Conservation (phyloP, 2,888 invertebrate species). For the Crossocerus cetratus region DNA sequence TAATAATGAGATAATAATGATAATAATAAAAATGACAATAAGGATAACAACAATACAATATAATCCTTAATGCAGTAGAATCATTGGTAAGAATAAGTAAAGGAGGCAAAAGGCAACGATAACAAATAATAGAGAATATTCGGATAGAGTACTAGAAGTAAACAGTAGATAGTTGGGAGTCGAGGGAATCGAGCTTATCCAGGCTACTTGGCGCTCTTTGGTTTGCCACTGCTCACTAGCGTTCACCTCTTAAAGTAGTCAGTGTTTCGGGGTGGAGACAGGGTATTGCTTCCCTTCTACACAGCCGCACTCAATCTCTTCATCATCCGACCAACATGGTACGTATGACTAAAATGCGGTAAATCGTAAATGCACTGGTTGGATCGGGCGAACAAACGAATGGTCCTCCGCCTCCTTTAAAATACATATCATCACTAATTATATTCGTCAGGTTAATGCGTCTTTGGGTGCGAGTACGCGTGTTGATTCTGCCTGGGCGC, state of each 20-base stretch:
- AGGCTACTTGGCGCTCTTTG: constrained; percentile 33
- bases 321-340: constrained; percentile 67
- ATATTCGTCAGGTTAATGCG: constrained; percentile 38
- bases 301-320: constrained; percentile 63
- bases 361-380: too few relatives aligned
- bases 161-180: constrained; percentile 51
- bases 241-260: constrained; percentile 27
- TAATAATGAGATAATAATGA: constrained; percentile 26
- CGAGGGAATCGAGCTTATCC: constrained; percentile 43
- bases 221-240: too few relatives aligned
- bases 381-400: constrained; percentile 55
- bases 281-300: constrained; percentile 41
- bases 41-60: constrained; percentile 17
- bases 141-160: constrained; percentile 59
- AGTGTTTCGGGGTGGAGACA: constrained; percentile 62
- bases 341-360: too few relatives aligned
- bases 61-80: constrained; percentile 24
- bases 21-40: constrained; percentile 25
- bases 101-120: constrained; percentile 60
- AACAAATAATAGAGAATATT: constrained; percentile 70
- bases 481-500: constrained; percentile 6
- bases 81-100: constrained; percentile 44
- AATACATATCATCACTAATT: constrained; percentile 40
- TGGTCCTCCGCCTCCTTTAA: constrained; percentile 54
- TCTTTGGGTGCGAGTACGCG: constrained; percentile 19